Conservation (phyloP, 1,140 invertebrate genomes). For the Drosophila ananassae region DNA sequence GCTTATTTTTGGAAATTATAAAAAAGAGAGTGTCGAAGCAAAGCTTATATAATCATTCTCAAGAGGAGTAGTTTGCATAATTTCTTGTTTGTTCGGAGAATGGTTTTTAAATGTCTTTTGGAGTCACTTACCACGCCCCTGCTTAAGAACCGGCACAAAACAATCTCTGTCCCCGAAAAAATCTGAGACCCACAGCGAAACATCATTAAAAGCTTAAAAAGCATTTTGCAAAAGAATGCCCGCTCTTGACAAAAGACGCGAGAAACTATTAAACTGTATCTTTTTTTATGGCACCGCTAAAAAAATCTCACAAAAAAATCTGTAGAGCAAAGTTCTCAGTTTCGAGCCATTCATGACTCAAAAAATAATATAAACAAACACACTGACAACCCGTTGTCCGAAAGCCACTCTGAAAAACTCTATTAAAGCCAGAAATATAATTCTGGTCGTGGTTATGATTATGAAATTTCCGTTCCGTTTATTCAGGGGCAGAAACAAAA, state of each 20-base stretch:
- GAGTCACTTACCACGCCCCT: constrained; percentile 31
- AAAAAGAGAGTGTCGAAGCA: not conserved
- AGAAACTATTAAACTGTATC: constrained; percentile 73
- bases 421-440: constrained; percentile 37
- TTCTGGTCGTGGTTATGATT: constrained; percentile 63
- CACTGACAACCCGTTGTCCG: constrained; percentile 39
- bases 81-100: no score
- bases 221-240: constrained; percentile 20
- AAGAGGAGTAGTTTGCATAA: not conserved
- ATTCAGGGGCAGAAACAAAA: constrained; percentile 39
- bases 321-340: constrained; percentile 31
- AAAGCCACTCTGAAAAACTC: constrained; percentile 21
- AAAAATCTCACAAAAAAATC: constrained; percentile 31
- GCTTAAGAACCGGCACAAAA: constrained; percentile 34
- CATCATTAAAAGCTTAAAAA: constrained; percentile 55
- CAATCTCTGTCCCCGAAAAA: constrained; percentile 39
- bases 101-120: not conserved
- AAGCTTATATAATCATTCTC: no score
- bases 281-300: constrained; percentile 75
- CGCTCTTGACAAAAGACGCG: constrained; percentile 17
- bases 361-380: constrained; percentile 23
- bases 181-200: constrained; percentile 18
- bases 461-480: constrained; percentile 74
- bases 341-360: constrained; percentile 64
- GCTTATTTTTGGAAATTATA: not conserved